Percentiles rank a stretch among this genome's conserved stretches.
These are phyloP conservation scores for Macrophya alboannulata DNA, from an alignment of 2,888 invertebrate species.

Conservation along the genomic window DNA sequence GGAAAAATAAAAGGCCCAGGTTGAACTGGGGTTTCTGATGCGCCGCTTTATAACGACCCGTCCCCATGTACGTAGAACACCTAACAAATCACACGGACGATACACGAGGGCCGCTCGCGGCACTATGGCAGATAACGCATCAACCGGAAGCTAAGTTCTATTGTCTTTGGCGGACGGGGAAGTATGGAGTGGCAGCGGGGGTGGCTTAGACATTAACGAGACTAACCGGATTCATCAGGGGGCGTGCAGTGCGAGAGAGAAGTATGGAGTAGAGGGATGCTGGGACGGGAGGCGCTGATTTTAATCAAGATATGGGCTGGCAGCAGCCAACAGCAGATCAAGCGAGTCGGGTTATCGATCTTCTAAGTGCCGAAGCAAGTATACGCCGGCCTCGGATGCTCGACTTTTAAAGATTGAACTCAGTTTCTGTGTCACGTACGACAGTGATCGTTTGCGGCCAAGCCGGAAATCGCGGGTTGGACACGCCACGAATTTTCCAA, in stretches of 20 bases:
- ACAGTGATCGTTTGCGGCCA: neutral
- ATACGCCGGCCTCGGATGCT: constrained; percentile 46
- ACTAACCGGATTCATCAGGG: constrained; percentile 77
- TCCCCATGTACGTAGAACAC: neutral
- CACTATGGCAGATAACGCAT: constrained; percentile 53
- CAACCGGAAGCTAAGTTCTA: constrained; percentile 63
- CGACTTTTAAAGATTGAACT: constrained; percentile 53
- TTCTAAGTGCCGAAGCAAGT: constrained; percentile 63
- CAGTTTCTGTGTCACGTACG: constrained; percentile 36
- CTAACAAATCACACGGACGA: constrained; percentile 28
- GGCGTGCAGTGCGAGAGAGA: constrained; percentile 63
- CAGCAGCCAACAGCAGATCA: constrained; percentile 76
- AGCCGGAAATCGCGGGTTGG: constrained; percentile 9
- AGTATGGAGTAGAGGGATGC: constrained; percentile 64
- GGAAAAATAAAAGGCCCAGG: neutral
- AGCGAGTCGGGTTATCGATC: constrained; percentile 78
- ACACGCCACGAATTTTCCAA: constrained; percentile 14
- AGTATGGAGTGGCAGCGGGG: constrained; percentile 63
- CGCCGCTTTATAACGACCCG: constrained; percentile 36
- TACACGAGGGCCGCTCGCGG: constrained; percentile 29
- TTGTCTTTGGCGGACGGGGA: constrained; percentile 64
- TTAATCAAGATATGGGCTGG: constrained; percentile 80
- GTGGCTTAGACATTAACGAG: constrained; percentile 77
- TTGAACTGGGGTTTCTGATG: constrained; percentile 6
- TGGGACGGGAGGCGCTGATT: constrained; percentile 73